Base-by-base conservation (phyloP, 2,797 vertebrate species). In the Huso huso region DNA sequence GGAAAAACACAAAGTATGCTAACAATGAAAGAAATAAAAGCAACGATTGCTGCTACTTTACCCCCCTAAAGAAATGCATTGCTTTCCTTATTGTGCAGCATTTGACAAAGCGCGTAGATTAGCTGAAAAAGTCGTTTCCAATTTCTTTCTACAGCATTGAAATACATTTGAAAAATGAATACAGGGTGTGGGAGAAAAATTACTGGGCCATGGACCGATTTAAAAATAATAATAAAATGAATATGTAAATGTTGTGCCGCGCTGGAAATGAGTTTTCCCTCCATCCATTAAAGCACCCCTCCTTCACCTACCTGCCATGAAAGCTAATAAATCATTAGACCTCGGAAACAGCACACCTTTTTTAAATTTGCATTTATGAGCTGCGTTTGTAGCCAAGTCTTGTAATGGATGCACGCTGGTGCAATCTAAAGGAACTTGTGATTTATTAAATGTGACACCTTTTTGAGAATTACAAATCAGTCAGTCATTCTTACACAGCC, bases 361-460 rank as follows among this genome's bases (percentile, higher is more conserved):
- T 86, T 37, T 66, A 84, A 85, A 89, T 89, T 86, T 88, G 84
- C 86, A 88, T 89, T 84, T 82, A 82, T 80, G 82, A 80, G 83
- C 79, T 72, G 83, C 86, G 81, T 87, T 84, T 82, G 87, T 74
- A 84, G 83, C 74, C 83, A 81, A 77, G 81, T 79, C 83, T 75
- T 79, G 84, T 89, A 92, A 88, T 83, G 84, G 82, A 82, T 68
- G 72, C 15, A 7, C 75, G 75, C 86, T 79, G 81, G 84, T 81
- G 80, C 82, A 88, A 86, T 87, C 87, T 84, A 80, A 77, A 76
- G 73, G 84, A 86, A 84, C 74, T 77, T 83, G 73, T 91, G 92
- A 93, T 95, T 92, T 90, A 92, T 82, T 37, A 84, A 78, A 49
- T 71, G 78, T 83, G 84, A 90, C 88, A 89, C 70, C 66, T 81